These are phyloP conservation scores for Aythya baeri DNA, from an alignment of 2,113 vertebrate genomes.

Conservation along the genomic window DNA sequence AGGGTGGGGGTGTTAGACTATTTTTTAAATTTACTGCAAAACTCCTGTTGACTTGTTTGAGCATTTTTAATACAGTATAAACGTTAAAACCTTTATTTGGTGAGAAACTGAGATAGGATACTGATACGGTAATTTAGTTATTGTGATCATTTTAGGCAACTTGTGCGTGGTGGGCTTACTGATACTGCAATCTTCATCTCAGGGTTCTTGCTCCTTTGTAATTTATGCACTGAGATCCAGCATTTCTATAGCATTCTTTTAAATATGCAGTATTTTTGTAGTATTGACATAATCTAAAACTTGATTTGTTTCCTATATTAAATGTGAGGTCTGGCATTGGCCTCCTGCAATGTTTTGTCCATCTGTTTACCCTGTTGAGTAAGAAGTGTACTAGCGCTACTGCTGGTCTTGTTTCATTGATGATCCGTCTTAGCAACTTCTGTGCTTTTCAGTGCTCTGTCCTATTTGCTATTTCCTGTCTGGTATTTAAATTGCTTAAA, in stretches of 20 bases:
- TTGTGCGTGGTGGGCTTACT: background rate
- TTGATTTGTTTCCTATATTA: background rate
- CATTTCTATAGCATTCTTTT: background rate
- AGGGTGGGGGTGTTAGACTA: accelerated
- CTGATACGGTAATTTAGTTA: background rate
- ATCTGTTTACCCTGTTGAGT: background rate
- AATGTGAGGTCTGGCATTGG: background rate
- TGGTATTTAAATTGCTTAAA: background rate
- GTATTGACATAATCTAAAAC: background rate
- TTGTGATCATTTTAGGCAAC: background rate
- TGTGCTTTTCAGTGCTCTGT: background rate
- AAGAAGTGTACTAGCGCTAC: background rate
- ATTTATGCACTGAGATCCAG: background rate
- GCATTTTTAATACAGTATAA: background rate
- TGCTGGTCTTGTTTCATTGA: background rate
- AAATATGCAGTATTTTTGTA: background rate
- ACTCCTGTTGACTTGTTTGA: background rate
- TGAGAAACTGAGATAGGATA: background rate
- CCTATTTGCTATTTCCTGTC: background rate
- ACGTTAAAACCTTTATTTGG: background rate
- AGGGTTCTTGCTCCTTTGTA: background rate
- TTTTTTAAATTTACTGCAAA: background rate
- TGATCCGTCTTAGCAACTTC: background rate
- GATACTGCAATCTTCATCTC: background rate
- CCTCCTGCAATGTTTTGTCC: background rate